A percentile compares a stretch with the other conserved stretches of the same genome.
Evolutionary conservation across 1,140 invertebrate genomes (phyloP).

Genomic region (Bemisia tabaci): DNA sequence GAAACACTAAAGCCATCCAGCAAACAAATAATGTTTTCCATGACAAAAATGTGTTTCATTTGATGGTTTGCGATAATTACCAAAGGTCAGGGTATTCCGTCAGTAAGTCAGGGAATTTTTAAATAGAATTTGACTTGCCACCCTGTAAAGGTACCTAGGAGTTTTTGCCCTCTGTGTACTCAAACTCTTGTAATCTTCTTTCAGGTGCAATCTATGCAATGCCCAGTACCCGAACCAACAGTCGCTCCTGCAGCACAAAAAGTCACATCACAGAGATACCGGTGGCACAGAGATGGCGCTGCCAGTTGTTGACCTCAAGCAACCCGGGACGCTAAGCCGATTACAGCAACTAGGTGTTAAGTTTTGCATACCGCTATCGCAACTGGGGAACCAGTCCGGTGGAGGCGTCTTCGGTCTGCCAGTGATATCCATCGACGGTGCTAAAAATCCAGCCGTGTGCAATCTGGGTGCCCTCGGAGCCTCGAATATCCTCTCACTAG

Average conservation of each 20-base stretch:
- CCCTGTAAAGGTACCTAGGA: too few species aligned
- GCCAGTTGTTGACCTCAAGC: constrained; percentile 55
- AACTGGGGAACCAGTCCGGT: constrained; percentile 41
- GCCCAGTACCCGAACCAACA: constrained; percentile 51
- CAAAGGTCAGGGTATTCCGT: too few species aligned
- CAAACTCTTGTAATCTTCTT: too few species aligned
- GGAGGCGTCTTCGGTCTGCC: constrained; percentile 55
- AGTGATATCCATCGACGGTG: constrained; percentile 50
- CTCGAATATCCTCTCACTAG: constrained; percentile 49
- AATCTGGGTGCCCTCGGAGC: constrained; percentile 48
- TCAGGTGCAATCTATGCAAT: constrained; percentile 52
- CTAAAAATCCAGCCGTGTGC: constrained; percentile 41
- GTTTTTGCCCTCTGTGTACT: too few species aligned
- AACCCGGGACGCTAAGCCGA: constrained; percentile 43
- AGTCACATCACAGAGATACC: constrained; percentile 46
- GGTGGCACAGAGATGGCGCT: constrained; percentile 43
- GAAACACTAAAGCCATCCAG: too few species aligned
- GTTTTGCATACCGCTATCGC: constrained; percentile 55
- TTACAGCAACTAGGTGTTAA: constrained; percentile 51
- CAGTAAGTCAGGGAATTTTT: too few species aligned
- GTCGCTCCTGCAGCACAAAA: constrained; percentile 49
- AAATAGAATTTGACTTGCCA: too few species aligned
- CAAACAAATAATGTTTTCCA: too few species aligned
- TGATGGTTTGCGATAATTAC: too few species aligned
- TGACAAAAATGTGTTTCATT: too few species aligned